These are phyloP conservation scores for Himantopus leucocephalus DNA, from an alignment of 2,113 vertebrate species.

Conservation along the genomic window DNA sequence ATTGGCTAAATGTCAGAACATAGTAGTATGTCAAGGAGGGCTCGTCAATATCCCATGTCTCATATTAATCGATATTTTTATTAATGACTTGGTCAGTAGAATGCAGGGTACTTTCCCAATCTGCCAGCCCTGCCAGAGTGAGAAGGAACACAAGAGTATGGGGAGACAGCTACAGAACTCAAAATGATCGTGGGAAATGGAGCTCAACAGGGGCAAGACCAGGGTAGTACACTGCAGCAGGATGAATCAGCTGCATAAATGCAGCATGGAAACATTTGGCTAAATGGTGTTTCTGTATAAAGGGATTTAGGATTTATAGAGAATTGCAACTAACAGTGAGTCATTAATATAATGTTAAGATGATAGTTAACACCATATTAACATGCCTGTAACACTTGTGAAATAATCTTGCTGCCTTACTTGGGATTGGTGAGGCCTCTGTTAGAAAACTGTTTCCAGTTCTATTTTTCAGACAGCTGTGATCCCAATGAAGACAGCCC, in stretches of 20 bases:
- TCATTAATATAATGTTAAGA: neutral
- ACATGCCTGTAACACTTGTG: neutral
- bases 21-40: neutral
- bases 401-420: neutral
- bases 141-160: neutral
- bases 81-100: neutral
- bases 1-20: neutral
- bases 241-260: neutral
- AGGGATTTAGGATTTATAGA: neutral
- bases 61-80: neutral
- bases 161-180: neutral
- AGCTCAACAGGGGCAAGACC: neutral
- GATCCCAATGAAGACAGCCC: neutral
- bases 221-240: neutral
- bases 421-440: neutral
- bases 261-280: neutral
- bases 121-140: neutral
- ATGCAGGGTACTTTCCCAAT: neutral
- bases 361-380: neutral
- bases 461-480: neutral
- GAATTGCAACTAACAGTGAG: neutral
- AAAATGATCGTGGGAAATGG: neutral
- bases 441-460: neutral
- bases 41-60: neutral
- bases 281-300: neutral